Conservation (phyloP, 2,113 vertebrate species). For the Tinamus guttatus region DNA sequence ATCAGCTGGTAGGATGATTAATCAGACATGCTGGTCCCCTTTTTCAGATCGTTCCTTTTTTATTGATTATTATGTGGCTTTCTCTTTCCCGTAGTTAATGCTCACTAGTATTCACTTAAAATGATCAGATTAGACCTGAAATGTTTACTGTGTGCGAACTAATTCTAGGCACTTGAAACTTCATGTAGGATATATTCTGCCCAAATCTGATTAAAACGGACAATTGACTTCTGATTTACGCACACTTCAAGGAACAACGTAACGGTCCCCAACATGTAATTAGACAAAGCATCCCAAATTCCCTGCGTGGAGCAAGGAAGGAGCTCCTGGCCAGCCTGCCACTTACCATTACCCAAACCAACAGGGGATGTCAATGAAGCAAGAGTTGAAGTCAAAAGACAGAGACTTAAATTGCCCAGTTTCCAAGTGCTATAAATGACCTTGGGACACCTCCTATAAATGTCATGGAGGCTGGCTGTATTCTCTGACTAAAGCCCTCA, state of each 20-base stretch:
- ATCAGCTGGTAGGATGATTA: constrained; percentile 25
- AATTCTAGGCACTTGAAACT: constrained; percentile 67
- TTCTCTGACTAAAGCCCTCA: neutral
- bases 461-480: neutral
- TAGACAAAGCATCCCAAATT: neutral
- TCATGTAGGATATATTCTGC: constrained; percentile 3
- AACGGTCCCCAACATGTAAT: neutral
- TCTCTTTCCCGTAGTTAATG: neutral
- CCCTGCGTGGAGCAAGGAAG: accelerated
- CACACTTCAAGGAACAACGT: constrained; percentile 33
- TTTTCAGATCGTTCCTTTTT: neutral
- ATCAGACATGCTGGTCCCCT: neutral
- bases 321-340: constrained; percentile 53
- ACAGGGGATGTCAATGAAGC: neutral
- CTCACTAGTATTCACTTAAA: constrained; percentile 59
- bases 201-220: constrained; percentile 60
- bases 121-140: constrained; percentile 68
- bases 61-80: neutral
- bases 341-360: constrained; percentile 51
- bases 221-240: constrained; percentile 69
- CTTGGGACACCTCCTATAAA: constrained; percentile 34
- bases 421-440: constrained; percentile 7
- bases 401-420: neutral
- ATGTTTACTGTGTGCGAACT: constrained; percentile 69
- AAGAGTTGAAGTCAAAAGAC: constrained; percentile 41